Percentiles rank a stretch among this genome's conserved stretches.
Conservation (phyloP, 2,113 vertebrate genomes). For the Cephalopholis sonnerati region DNA sequence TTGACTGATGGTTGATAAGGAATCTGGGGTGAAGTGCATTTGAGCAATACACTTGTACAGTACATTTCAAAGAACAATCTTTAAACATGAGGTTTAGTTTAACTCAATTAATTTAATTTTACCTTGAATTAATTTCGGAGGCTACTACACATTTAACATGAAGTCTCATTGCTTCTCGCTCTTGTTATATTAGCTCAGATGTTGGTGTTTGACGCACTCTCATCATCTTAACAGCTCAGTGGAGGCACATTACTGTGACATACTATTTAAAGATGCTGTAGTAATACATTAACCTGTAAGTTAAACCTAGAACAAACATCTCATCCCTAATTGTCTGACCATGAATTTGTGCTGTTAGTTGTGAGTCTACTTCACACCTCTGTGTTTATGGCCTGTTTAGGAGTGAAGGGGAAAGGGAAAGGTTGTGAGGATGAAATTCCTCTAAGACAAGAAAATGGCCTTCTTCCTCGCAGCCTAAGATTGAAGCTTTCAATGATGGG, state of each 20-base stretch:
- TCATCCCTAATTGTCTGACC: slow-evolving; percentile 39
- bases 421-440: slow-evolving; percentile 35
- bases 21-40: neutral
- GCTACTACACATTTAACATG: neutral
- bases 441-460: neutral
- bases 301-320: neutral
- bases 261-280: neutral
- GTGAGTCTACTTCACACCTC: slow-evolving; percentile 39
- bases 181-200: neutral
- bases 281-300: neutral
- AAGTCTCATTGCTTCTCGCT: neutral
- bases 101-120: too few relatives aligned
- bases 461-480: slow-evolving; percentile 15
- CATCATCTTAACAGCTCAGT: neutral
- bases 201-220: neutral
- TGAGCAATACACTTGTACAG: neutral
- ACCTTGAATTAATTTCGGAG: neutral
- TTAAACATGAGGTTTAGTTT: neutral
- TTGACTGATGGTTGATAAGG: too few relatives aligned
- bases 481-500: slow-evolving; percentile 34
- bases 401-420: slow-evolving; percentile 44
- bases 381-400: slow-evolving; percentile 54
- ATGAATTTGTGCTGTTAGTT: slow-evolving; percentile 56
- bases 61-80: neutral
- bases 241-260: neutral